Conservation (phyloP, 2,113 vertebrate species). For the Pollimyrus isidori region DNA sequence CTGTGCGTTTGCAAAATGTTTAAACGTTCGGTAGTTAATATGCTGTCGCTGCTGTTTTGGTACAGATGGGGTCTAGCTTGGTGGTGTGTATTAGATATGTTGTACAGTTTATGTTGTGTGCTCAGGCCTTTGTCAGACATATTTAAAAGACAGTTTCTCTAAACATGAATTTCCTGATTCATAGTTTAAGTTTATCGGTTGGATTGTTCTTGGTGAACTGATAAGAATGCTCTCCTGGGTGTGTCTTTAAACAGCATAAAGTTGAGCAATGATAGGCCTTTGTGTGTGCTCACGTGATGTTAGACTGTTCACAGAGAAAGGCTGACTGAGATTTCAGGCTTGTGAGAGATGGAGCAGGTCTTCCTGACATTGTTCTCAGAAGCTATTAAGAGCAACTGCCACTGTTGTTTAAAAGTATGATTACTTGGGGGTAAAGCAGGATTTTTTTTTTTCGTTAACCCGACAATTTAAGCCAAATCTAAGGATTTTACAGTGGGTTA, state of each 20-base stretch:
- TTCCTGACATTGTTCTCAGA: slow-evolving; percentile 1
- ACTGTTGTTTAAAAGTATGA: not conserved
- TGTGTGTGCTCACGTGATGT: not conserved
- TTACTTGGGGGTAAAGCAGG: not conserved
- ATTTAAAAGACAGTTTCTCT: not conserved
- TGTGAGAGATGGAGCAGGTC: not conserved
- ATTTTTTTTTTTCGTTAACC: not conserved
- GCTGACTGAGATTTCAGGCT: not conserved
- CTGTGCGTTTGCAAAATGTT: not conserved
- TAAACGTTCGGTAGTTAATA: not conserved
- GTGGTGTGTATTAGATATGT: not conserved
- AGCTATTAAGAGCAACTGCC: not conserved
- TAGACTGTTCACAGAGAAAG: not conserved
- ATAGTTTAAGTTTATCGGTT: not conserved
- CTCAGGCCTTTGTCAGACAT: not conserved
- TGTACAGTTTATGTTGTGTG: not conserved
- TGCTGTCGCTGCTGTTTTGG: not conserved
- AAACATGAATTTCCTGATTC: not conserved
- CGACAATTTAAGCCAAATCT: not conserved
- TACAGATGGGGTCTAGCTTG: not conserved
- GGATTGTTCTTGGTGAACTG: not conserved
- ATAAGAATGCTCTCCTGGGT: not conserved
- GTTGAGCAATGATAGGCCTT: not conserved
- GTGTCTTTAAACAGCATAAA: not conserved
- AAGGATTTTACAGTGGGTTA: not conserved